Evolutionary conservation across 2,113 vertebrate species (phyloP), one percentile per base, ranked within the genome.

Genomic region (Daubentonia madagascariensis): DNA sequence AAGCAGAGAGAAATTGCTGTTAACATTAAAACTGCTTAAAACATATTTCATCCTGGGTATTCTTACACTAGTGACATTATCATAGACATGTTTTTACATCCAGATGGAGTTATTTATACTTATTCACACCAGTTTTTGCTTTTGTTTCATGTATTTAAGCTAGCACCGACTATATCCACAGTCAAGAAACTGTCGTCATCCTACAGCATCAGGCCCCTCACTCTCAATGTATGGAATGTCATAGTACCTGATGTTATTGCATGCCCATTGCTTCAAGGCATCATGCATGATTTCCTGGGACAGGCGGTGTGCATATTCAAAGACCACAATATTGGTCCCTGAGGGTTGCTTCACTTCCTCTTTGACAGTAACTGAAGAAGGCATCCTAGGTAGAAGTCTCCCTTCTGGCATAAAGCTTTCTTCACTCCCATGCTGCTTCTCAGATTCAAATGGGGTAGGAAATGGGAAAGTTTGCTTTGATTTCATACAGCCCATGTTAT

Each of bases 151-250:
- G 28, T 57, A 59, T 93, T 79, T 87, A 97, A 85, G 3, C 73
- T 52, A 85, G 98, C 91, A 97, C 96, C 97, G 11, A 35, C 87
- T 54, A 28, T 1, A 75, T 22, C 84, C 78, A 37, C 48, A 89
- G 78, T 52, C 68, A 76, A 35, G n/a, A 28, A 43, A 59, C 18
- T 9, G 30, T 61, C 25, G 4, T 79, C 65, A 32, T 23, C 61
- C 75, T 65, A 1, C 8, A 13, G 32, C 2, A 4, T 99, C 99
- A 99, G 99, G 99, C 97, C 99, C 98, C 4, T 99, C 99, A 5
- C 99, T 99, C 92, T 99, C 99, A 0, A 99, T 99, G 97, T 99
- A 99, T 0, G 99, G 99, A 91, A 99, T 99, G 98, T 99, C 99
- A 0, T 98, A 98, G 97, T 99, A 99, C 92, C 99, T 99, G 94